These are phyloP conservation scores for Cetoscarus ocellatus DNA, from an alignment of 2,797 vertebrate genomes.

Conservation along the genomic window DNA sequence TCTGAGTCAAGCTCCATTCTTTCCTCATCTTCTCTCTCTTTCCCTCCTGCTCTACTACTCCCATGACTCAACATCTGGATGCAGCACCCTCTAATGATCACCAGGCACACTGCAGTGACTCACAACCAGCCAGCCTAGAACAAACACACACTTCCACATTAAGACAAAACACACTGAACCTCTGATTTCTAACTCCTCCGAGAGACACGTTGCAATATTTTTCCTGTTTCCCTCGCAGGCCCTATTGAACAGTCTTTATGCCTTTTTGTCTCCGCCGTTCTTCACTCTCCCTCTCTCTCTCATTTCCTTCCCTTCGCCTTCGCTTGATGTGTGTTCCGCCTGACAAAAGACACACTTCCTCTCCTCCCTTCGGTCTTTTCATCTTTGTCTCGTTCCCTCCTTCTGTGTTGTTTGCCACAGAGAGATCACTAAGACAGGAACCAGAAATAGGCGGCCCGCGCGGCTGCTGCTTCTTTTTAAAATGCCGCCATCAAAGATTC, in stretches of 20 bases:
- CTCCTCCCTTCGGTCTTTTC: constrained; percentile 74
- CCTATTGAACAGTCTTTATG: constrained; percentile 57
- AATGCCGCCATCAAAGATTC: constrained; percentile 74
- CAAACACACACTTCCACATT: constrained; percentile 21
- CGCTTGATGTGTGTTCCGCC: constrained; percentile 52
- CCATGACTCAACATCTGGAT: constrained; percentile 64
- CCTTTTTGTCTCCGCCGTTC: constrained; percentile 48
- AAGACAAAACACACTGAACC: constrained; percentile 36
- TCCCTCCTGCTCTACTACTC: constrained; percentile 29
- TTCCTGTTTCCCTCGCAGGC: constrained; percentile 26
- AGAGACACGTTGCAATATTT: constrained; percentile 27
- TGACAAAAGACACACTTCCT: constrained; percentile 76
- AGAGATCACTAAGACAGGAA: constrained; percentile 71
- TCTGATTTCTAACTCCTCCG: constrained; percentile 51
- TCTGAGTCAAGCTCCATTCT: not conserved
- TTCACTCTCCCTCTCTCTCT: constrained; percentile 24
- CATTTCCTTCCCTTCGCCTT: constrained; percentile 63
- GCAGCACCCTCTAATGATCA: constrained; percentile 70
- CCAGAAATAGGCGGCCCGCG: constrained; percentile 71
- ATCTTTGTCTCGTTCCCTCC: constrained; percentile 70
- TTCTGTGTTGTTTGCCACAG: constrained; percentile 67
- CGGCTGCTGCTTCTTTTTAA: constrained; percentile 66
- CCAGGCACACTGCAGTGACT: constrained; percentile 57
- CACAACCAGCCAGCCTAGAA: constrained; percentile 34
- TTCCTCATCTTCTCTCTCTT: not conserved